Conservation (phyloP, 2,888 invertebrate genomes). For the Orthosia incerta region DNA sequence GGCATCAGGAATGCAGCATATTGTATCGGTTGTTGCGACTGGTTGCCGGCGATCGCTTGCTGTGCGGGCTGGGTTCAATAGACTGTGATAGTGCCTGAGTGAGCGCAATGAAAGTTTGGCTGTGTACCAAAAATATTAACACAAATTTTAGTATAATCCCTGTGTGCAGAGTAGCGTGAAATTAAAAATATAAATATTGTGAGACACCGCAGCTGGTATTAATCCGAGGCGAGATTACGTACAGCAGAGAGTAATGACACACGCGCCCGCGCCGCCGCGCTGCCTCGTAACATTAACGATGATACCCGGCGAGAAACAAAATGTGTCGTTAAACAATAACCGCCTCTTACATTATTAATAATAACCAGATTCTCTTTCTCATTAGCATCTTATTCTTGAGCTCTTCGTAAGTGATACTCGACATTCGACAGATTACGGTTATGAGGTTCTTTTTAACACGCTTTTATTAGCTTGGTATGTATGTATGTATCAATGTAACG, state of each 20-base stretch:
- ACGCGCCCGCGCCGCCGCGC: conserved; percentile 58
- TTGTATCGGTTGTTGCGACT: conserved; percentile 33
- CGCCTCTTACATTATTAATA: conserved; percentile 59
- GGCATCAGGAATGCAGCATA: conserved; percentile 23
- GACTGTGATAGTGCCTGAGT: conserved; percentile 60
- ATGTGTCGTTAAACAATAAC: conserved; percentile 49
- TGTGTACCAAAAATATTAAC: conserved; percentile 74
- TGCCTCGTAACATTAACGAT: conserved; percentile 60
- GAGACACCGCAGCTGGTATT: conserved; percentile 79
- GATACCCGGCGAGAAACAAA: conserved; percentile 51
- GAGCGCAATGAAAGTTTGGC: conserved; percentile 70
- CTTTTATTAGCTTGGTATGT: no score
- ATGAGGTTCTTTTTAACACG: background rate
- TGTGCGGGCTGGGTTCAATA: conserved; percentile 58
- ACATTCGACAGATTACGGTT: conserved; percentile 11
- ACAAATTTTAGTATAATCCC: conserved; percentile 75
- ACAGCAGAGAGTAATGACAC: conserved; percentile 69
- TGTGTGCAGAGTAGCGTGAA: conserved; percentile 77
- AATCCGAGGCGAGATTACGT: conserved; percentile 74
- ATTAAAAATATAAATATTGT: conserved; percentile 86
- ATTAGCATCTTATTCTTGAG: conserved; percentile 55
- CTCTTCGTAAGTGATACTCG: conserved; percentile 14
- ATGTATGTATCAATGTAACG: no score
- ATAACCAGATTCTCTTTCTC: conserved; percentile 37
- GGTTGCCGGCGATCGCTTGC: conserved; percentile 42